Evolutionary conservation across 2,888 invertebrate species (phyloP).

Genomic region (Cenopis cana): DNA sequence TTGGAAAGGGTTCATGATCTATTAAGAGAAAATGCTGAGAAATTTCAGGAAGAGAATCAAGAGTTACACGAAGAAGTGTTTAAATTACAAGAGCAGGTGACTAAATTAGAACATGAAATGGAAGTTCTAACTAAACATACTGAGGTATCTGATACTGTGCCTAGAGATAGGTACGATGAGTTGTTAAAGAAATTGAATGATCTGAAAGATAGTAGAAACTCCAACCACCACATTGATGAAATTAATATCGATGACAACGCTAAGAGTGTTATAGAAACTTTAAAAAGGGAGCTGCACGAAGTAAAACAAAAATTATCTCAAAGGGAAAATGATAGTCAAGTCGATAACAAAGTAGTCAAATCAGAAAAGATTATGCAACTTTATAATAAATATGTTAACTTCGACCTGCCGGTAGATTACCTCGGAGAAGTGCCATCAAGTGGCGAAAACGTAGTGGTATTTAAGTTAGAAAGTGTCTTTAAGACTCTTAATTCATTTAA

Average conservation of each 20-base stretch:
- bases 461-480: constrained; percentile 82
- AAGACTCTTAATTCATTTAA: constrained; percentile 85
- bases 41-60: constrained; percentile 82
- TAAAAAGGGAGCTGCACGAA: constrained; percentile 78
- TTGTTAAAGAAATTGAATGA: constrained; percentile 68
- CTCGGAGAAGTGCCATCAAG: constrained; percentile 77
- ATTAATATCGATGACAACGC: constrained; percentile 81
- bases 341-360: constrained; percentile 65
- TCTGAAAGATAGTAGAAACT: constrained; percentile 65
- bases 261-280: constrained; percentile 78
- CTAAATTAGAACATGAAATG: constrained; percentile 77
- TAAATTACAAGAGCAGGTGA: constrained; percentile 78
- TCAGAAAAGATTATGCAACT: constrained; percentile 74
- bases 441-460: constrained; percentile 68
- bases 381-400: constrained; percentile 78
- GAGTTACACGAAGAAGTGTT: constrained; percentile 82
- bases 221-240: constrained; percentile 71
- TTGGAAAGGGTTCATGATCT: constrained; percentile 76
- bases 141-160: constrained; percentile 64
- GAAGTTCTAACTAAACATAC: constrained; percentile 67
- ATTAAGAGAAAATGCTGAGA: constrained; percentile 78
- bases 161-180: constrained; percentile 71
- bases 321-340: constrained; percentile 59
- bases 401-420: constrained; percentile 78
- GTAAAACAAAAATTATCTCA: constrained; percentile 70